Base-by-base conservation (phyloP, 37 sponge, comb jelly and placozoan genomes). In the Lycopodina hypogea region DNA sequence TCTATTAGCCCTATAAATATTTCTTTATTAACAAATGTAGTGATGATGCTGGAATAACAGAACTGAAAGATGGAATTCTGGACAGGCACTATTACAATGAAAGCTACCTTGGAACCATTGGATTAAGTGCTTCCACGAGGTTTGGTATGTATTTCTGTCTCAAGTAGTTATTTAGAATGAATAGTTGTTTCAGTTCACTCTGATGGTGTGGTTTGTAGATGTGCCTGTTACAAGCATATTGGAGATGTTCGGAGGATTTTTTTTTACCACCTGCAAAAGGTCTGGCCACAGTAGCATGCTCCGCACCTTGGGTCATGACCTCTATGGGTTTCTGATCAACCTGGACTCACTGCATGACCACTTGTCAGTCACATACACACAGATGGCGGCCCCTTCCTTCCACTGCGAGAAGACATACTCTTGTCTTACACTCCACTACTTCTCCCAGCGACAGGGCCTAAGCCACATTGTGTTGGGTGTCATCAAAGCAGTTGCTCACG, bases 361-460 rank as follows among this genome's bases (percentile, higher is more conserved):
- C 68, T 73, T 93, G n/a, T 75, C 91, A 17, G 68, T 41, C 66
- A 86, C 80, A 19, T 93, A 79, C 60, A 67, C 72, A n/a, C 63
- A 85, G 21, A 93, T 93, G 94, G 38, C 40, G 26, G 84, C 94
- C 0, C 94, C 92, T 19, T 93, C 94, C 21, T 93, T 93, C 56
- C 80, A 80, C 50, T 86, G 90, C 36, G 72, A 69, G 42, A 75
- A 73, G 51, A 77, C 73, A 18, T 62, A 55, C 9, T 42, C n/a
- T 0, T 61, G 76, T 0, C 41, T 93, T 19, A 38, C 57, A 0
- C 85, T 93, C 1, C 84, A 93, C 40, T 90, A 93, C 75, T 83
- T 80, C 75, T 93, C 94, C 0, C 19, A 53, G 21, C 35, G 94
- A 33, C 21, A 45, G 4, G 92, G 94, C 0, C 63, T 90, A 24